Base-by-base conservation (phyloP, 2,113 vertebrate genomes). In the Pao palembangensis region DNA sequence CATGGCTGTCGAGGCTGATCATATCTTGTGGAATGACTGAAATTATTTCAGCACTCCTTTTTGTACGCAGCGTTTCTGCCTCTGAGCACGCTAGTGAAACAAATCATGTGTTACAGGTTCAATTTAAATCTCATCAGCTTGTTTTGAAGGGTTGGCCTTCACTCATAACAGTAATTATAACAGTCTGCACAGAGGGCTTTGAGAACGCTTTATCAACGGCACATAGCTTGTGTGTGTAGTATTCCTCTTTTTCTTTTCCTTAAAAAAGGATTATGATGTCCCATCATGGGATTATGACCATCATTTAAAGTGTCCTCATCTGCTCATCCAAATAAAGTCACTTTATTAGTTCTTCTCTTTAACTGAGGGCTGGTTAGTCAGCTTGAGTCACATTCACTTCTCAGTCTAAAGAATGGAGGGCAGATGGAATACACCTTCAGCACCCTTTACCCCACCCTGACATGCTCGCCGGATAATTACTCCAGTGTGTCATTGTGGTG, bases 1-100 rank as follows among this genome's bases (percentile, higher is more conserved):
- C 74, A 71, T 86, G 81, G 52, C 58, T 47, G 55, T 58, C 41
- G 66, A 67, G 43, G 65, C 42, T 61, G 71, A 83, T 80, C 50
- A 41, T 64, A 73, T 81, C 63, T 63, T 16, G 1, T 15, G 52
- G 13, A 52, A 66, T 75, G 67, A 68, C 64, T 71, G 48, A 58
- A 64, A 61, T 64, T 20, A 23, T 67, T 75, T 69, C 55, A 38
- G 34, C 52, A 18, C 67, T 58, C 31, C 16, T 41, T 70, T 28
- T 41, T 68, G 64, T 67, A 60, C 53, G 48, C 46, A 44, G 47
- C 41, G 17, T 43, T 31, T 15, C 64, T 55, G 25, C 62, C 19
- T 63, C 44, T 76, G 73, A 69, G 31, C 76, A 64, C 58, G 34
- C 34, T 38, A 12, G 34, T 54, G 58, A 59, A 71, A 12, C 47